Evolutionary conservation across 2,888 invertebrate genomes (phyloP).

Genomic region (Cylloceria caligata): DNA sequence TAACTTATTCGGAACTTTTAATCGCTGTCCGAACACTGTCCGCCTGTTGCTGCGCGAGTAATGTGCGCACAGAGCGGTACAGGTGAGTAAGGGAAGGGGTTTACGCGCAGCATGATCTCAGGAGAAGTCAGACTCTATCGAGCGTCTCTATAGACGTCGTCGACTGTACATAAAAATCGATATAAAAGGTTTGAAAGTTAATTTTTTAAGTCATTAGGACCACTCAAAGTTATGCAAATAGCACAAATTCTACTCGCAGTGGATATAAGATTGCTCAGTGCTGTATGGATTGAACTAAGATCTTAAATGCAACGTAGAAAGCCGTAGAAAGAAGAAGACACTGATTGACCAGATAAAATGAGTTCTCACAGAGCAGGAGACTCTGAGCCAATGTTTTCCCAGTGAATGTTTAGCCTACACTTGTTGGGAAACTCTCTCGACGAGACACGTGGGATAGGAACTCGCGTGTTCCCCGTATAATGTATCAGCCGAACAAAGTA

Average conservation of each 20-base stretch:
- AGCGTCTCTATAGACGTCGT: too few relatives aligned
- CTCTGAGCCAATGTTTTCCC: constrained; percentile 34
- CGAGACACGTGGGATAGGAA: constrained; percentile 49
- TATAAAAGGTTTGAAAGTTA: too few relatives aligned
- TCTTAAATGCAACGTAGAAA: constrained; percentile 22
- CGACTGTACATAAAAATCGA: too few relatives aligned
- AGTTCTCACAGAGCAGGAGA: constrained; percentile 48
- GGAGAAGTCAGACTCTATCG: too few relatives aligned
- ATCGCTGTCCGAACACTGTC: too few relatives aligned
- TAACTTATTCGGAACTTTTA: too few relatives aligned
- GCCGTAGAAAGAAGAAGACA: constrained; percentile 23
- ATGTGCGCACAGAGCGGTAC: too few relatives aligned
- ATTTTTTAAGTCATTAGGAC: too few relatives aligned
- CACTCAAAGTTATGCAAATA: too few relatives aligned
- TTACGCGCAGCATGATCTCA: too few relatives aligned
- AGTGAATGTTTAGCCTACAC: not conserved
- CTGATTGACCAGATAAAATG: constrained; percentile 49
- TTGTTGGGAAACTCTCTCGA: constrained; percentile 31
- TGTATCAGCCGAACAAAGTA: constrained; percentile 46
- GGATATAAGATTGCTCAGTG: not conserved
- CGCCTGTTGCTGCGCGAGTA: too few relatives aligned
- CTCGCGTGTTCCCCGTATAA: constrained; percentile 6
- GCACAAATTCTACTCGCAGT: not conserved
- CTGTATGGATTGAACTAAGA: not conserved
- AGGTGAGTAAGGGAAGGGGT: too few relatives aligned